Evolutionary conservation across 2,797 vertebrate genomes (phyloP).

Genomic region (Tarsius wallacei): DNA sequence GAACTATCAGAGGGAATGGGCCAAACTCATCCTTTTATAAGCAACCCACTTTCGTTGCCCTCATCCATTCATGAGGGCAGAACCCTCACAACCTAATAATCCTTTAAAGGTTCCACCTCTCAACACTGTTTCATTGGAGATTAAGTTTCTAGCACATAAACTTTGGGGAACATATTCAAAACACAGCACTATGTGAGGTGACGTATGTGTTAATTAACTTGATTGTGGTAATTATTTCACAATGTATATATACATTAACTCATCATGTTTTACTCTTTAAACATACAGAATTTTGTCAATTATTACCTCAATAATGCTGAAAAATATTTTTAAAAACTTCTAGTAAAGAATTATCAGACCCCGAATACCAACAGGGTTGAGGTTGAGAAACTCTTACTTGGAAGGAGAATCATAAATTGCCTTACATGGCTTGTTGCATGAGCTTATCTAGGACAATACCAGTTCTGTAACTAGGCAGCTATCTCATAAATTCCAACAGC

Average conservation of each 20-base stretch:
- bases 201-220: background rate
- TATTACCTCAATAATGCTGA: background rate
- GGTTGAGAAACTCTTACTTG: constrained; percentile 42
- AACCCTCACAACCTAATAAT: background rate
- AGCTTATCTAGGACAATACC: constrained; percentile 70
- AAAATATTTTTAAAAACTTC: background rate
- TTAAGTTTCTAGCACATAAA: background rate
- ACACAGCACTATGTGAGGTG: background rate
- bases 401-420: constrained; percentile 46
- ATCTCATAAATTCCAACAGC: constrained; percentile 75
- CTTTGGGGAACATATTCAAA: background rate
- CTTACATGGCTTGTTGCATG: constrained; percentile 52
- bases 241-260: background rate
- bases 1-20: background rate
- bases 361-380: constrained; percentile 30
- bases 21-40: background rate
- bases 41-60: background rate
- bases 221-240: background rate
- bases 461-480: constrained; percentile 63
- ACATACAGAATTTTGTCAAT: background rate
- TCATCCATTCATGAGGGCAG: background rate
- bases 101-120: background rate
- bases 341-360: background rate
- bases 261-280: background rate
- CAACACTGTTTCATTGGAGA: background rate